phyloP scores from a whole-genome alignment of 2,113 vertebrate species.

The Boulengeromyrus knoepffleri region DNA sequence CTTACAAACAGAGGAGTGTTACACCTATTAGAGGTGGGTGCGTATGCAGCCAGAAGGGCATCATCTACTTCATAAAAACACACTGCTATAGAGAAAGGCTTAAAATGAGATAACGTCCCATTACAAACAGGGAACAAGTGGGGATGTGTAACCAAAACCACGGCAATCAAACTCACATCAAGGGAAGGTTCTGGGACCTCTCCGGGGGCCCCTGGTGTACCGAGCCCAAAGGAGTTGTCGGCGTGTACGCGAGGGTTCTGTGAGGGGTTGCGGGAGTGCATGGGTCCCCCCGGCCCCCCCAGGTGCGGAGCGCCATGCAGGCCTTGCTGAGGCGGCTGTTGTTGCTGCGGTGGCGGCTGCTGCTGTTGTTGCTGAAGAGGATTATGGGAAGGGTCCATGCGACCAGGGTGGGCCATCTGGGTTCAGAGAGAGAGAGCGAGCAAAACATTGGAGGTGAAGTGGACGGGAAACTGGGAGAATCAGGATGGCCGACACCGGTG shows the following conservation, averaged over 20 bases:
- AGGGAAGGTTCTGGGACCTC: conserved; percentile 77
- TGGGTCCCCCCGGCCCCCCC: conserved; percentile 56
- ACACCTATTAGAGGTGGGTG: not conserved
- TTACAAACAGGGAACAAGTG: not conserved
- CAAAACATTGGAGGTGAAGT: not conserved
- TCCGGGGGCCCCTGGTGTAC: conserved; percentile 54
- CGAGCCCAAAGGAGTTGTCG: conserved; percentile 62
- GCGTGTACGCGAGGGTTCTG: conserved; percentile 62
- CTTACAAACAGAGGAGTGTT: not conserved
- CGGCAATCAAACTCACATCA: conserved; percentile 70
- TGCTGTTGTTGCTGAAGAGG: conserved; percentile 61
- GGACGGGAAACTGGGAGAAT: not conserved
- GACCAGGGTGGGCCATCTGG: conserved; percentile 63
- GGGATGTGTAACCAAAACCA: not conserved
- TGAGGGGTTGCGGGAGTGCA: conserved; percentile 65
- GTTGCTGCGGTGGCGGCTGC: conserved; percentile 48
- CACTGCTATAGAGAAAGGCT: not conserved
- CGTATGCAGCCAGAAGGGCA: not conserved
- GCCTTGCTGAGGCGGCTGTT: conserved; percentile 49
- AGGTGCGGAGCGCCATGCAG: conserved; percentile 51
- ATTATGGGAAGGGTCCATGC: conserved; percentile 70
- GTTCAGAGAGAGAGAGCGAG: not conserved
- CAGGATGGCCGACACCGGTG: not conserved
- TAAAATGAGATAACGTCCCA: not conserved
- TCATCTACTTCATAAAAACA: not conserved